These are phyloP conservation scores for Drosophila greeni DNA, from an alignment of 2,888 invertebrate species.

Conservation along the genomic window DNA sequence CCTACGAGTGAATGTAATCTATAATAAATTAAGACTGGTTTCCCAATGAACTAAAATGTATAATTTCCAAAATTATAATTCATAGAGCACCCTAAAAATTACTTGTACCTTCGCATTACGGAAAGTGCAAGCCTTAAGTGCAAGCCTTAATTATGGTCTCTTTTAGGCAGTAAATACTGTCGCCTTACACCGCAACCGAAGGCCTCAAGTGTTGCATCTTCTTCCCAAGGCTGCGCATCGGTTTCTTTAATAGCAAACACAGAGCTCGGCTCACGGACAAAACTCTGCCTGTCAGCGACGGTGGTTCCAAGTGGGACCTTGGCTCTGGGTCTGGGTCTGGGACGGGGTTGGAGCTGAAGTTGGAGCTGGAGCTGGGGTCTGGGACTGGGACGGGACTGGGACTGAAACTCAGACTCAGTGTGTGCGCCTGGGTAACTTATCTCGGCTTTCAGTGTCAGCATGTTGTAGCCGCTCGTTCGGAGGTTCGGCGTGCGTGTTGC, in stretches of 20 bases:
- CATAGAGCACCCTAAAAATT: neutral
- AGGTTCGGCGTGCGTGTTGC: constrained; percentile 72
- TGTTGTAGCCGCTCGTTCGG: constrained; percentile 43
- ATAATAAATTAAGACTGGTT: neutral
- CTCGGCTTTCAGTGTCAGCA: constrained; percentile 61
- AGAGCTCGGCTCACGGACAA: constrained; percentile 26
- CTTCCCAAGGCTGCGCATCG: constrained; percentile 45
- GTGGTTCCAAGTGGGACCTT: constrained; percentile 37
- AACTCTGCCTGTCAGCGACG: constrained; percentile 53
- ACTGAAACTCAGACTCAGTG: constrained; percentile 11
- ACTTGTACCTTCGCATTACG: neutral
- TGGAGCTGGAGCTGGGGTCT: constrained; percentile 16
- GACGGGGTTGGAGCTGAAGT: constrained; percentile 15
- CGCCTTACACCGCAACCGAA: constrained; percentile 54
- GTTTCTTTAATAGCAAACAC: constrained; percentile 24
- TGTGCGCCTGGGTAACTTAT: constrained; percentile 54
- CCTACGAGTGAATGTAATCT: neutral
- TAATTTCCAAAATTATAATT: neutral
- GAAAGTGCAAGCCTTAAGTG: no score
- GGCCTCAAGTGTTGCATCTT: constrained; percentile 65
- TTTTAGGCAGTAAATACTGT: constrained; percentile 4
- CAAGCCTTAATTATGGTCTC: neutral
- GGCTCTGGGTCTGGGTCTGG: constrained; percentile 29
- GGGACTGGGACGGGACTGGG: constrained; percentile 7
- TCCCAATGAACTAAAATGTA: no score